Evolutionary conservation across 2,888 invertebrate species (phyloP), one percentile per base, ranked within the genome.

Genomic region (Macropis europaea): DNA sequence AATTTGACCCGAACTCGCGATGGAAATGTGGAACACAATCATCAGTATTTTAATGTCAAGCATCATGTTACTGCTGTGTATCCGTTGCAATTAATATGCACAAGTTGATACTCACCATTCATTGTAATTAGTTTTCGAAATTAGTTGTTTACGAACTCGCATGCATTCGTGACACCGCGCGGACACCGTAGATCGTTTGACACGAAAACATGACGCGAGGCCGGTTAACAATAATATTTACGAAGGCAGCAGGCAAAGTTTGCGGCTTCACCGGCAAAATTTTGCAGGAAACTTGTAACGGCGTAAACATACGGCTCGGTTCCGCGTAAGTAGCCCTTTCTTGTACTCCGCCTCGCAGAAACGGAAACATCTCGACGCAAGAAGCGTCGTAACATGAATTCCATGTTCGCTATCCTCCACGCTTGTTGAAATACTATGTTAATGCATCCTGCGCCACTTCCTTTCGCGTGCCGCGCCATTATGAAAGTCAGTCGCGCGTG

Each of bases 181-280:
- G 15, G 15, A 6, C 7, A 30, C 9, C 36, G 30, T 54, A 19
- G 4, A 11, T 30, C 19, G 30, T 17, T 48, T 30, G 15, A 17
- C 13, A 17, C 30, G 19, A 30, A 26, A 48, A 15, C 9, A 28
- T 9, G 22, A 56, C 13, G 15, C 22, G 22, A 19, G 13, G 22
- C 30, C 22, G 30, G 11, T 15, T 26, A 15, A 48, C 40, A 40
- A 60, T 60, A 30, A 40, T 40, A 11, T 38, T 48, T 26, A 54
- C 13, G 40, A 15, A 17, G 6, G 15, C n/a, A 30, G 3, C 40
- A 11, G 1, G 6, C 11, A n/a, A 2, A 15, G 17, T 11, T 24
- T 15, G 42, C 11, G 28, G 40, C 22, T 40, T 40, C 15, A 7
- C 32, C 11, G 24, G 11, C 7, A 22, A 52, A 28, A 24, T 19